Evolutionary conservation across 1,140 invertebrate genomes (phyloP).

Genomic region (Drosophila eugracilis): DNA sequence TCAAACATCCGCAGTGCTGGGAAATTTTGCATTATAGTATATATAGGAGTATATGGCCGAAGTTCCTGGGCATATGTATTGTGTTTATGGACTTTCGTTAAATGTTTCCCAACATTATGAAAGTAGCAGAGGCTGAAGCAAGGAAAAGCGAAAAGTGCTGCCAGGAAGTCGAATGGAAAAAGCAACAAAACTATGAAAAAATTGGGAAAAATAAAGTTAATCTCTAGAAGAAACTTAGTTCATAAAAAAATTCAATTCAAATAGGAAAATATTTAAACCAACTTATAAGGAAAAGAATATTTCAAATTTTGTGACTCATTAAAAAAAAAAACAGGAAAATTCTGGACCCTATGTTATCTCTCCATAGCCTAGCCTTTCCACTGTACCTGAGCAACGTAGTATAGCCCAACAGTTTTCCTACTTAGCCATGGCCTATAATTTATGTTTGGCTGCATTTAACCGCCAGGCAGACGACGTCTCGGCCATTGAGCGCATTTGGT

Average conservation of each 20-base stretch:
- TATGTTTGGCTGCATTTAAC: conserved; percentile 75
- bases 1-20: conserved; percentile 18
- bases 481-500: conserved; percentile 47
- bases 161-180: conserved; percentile 14
- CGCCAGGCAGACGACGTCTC: conserved; percentile 40
- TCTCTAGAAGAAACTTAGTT: too few species aligned
- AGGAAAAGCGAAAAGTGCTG: conserved; percentile 4
- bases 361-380: conserved; percentile 14
- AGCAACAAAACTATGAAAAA: neutral
- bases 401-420: conserved; percentile 37
- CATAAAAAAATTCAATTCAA: neutral
- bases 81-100: conserved; percentile 62
- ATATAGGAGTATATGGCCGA: too few species aligned
- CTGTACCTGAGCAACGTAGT: conserved; percentile 38
- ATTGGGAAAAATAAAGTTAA: too few species aligned
- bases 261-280: neutral
- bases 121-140: conserved; percentile 38
- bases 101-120: conserved; percentile 64
- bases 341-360: neutral
- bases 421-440: conserved; percentile 76
- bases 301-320: neutral
- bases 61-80: conserved; percentile 30
- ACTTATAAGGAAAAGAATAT: neutral
- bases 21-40: conserved; percentile 38
- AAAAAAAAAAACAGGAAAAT: neutral